A percentile compares a stretch with the other conserved stretches of the same genome.
Evolutionary conservation across 2,113 vertebrate species (phyloP).

Genomic region (Centropristis striata): DNA sequence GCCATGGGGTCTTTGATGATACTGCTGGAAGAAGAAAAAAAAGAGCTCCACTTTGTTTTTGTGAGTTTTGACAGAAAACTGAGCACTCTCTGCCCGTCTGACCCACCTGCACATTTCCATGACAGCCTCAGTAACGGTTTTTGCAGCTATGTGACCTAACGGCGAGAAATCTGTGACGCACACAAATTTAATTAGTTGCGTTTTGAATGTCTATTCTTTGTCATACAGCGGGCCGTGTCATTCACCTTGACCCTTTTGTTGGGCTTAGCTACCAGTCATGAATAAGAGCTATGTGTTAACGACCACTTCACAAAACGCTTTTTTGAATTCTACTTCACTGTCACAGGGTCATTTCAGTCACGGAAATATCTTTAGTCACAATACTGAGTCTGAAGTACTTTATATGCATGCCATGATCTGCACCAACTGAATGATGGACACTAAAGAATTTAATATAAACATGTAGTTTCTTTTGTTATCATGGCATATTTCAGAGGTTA

Average conservation of each 20-base stretch:
- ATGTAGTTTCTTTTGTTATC: background rate
- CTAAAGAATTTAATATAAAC: background rate
- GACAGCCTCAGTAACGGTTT: conserved; percentile 29
- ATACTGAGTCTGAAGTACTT: too few relatives aligned
- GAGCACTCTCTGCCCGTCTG: background rate
- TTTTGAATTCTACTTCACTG: background rate
- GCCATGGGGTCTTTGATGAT: conserved; percentile 43
- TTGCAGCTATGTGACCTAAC: conserved; percentile 22
- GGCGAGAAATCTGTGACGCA: conserved; percentile 25
- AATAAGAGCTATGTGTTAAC: conserved; percentile 40
- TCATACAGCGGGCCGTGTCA: background rate
- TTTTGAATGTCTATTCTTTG: conserved; percentile 5
- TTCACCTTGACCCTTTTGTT: conserved; percentile 33
- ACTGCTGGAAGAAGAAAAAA: background rate
- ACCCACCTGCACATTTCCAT: conserved; percentile 21
- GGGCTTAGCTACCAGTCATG: conserved; percentile 8
- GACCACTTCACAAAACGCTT: conserved; percentile 1
- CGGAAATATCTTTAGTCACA: background rate
- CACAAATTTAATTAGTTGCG: conserved; percentile 14
- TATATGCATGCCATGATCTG: background rate
- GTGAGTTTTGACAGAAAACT: background rate
- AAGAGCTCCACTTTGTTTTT: background rate
- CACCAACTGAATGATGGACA: background rate
- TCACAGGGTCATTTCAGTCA: background rate
- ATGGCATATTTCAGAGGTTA: background rate